Evolutionary conservation across 2,888 invertebrate species (phyloP).

Genomic region (Pseudanteris insignis): DNA sequence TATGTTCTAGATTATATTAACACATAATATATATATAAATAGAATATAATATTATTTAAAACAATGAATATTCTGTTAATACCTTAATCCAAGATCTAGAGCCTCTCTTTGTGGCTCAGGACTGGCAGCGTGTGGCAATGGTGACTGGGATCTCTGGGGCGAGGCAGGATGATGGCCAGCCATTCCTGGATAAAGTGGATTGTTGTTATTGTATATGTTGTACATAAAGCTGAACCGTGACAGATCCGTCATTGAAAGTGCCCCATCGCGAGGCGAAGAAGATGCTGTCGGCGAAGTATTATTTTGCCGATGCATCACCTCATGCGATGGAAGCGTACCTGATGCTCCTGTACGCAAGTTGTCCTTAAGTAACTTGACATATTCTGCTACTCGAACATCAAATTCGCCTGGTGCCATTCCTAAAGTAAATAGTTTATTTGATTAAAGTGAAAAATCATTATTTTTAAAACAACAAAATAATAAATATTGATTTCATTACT

Average conservation of each 20-base stretch:
- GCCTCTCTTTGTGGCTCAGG: conserved; percentile 78
- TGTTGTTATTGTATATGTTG: conserved; percentile 85
- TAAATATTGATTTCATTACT: too few relatives aligned
- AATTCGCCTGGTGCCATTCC: conserved; percentile 76
- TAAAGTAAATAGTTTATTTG: conserved; percentile 61
- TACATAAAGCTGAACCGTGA: conserved; percentile 79
- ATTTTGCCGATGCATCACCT: conserved; percentile 65
- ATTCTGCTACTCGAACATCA: conserved; percentile 82
- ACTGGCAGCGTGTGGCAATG: conserved; percentile 64
- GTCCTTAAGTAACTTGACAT: conserved; percentile 76
- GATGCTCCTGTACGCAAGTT: conserved; percentile 49
- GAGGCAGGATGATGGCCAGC: conserved; percentile 60
- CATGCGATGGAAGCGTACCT: conserved; percentile 63
- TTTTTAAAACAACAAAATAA: too few relatives aligned
- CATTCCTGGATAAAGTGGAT: conserved; percentile 61
- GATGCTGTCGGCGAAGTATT: conserved; percentile 64
- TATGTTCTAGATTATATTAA: background rate
- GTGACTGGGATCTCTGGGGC: conserved; percentile 68
- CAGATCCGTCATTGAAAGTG: conserved; percentile 77
- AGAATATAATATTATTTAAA: too few relatives aligned
- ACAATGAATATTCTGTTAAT: background rate
- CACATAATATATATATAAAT: background rate
- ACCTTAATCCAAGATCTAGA: conserved; percentile 75
- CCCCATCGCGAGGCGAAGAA: conserved; percentile 70
- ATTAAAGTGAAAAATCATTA: too few relatives aligned